Conservation (phyloP, 1,140 invertebrate genomes). For the Pseudobourletiella spinata region DNA sequence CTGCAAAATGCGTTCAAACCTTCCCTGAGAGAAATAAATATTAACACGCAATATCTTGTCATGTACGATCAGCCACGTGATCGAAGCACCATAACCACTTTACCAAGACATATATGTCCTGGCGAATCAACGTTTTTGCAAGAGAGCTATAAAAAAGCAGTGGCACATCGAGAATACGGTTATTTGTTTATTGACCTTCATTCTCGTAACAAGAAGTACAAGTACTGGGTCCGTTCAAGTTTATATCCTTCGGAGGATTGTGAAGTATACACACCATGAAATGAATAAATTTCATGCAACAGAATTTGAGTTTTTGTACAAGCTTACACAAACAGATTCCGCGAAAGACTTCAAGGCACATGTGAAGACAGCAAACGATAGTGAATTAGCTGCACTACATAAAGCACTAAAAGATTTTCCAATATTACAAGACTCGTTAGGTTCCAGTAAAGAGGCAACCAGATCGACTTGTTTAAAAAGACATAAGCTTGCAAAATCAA, state of each 20-base stretch:
- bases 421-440: background rate
- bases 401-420: background rate
- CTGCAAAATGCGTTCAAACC: background rate
- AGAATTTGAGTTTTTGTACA: background rate
- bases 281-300: background rate
- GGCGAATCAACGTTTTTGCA: background rate
- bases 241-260: background rate
- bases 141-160: background rate
- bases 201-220: background rate
- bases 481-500: background rate
- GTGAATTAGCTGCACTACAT: background rate
- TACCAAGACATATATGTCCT: background rate
- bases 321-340: background rate
- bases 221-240: background rate
- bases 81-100: background rate
- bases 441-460: background rate
- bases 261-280: background rate
- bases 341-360: no score
- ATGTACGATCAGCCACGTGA: background rate
- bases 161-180: background rate
- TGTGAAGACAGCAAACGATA: background rate
- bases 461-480: background rate
- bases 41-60: background rate
- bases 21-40: background rate
- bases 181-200: background rate